Evolutionary conservation across 1,140 invertebrate genomes (phyloP).

Genomic region (Trichonephila clavata): DNA sequence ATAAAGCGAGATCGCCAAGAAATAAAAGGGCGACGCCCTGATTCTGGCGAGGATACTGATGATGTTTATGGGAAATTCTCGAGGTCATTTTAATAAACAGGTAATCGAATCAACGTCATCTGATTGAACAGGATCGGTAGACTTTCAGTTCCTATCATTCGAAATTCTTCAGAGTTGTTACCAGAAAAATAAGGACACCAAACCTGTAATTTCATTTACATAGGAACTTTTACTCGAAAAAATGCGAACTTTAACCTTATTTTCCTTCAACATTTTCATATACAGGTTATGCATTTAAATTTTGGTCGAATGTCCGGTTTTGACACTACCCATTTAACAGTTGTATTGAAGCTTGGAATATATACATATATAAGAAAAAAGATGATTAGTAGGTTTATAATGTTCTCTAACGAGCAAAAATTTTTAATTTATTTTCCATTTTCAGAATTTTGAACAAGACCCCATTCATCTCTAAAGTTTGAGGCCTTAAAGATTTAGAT

Average conservation of each 20-base stretch:
- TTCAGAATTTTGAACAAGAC: too few species aligned
- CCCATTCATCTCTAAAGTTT: too few species aligned
- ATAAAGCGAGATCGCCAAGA: neutral
- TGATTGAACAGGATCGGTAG: conserved; percentile 27
- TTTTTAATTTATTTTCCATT: too few species aligned
- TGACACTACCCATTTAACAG: neutral
- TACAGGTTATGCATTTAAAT: conserved; percentile 31
- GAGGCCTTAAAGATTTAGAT: too few species aligned
- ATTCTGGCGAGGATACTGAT: neutral
- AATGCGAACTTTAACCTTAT: conserved; percentile 34
- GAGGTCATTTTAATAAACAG: conserved; percentile 48
- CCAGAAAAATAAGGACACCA: conserved; percentile 7
- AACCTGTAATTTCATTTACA: conserved; percentile 35
- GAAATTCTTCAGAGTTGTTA: neutral
- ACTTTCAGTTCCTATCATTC: conserved; percentile 15
- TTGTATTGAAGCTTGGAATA: neutral
- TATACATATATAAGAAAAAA: too few species aligned
- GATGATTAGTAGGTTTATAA: too few species aligned
- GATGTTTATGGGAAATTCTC: conserved; percentile 30
- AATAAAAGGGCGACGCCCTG: conserved; percentile 36
- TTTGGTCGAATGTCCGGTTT: conserved; percentile 11
- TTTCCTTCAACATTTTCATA: conserved; percentile 7
- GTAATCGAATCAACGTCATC: conserved; percentile 33
- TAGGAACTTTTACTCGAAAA: conserved; percentile 26
- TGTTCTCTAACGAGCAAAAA: too few species aligned